A percentile compares a stretch with the other conserved stretches of the same genome.
phyloP scores from a whole-genome alignment of 2,113 vertebrate species.

The Sinocyclocheilus grahami region DNA sequence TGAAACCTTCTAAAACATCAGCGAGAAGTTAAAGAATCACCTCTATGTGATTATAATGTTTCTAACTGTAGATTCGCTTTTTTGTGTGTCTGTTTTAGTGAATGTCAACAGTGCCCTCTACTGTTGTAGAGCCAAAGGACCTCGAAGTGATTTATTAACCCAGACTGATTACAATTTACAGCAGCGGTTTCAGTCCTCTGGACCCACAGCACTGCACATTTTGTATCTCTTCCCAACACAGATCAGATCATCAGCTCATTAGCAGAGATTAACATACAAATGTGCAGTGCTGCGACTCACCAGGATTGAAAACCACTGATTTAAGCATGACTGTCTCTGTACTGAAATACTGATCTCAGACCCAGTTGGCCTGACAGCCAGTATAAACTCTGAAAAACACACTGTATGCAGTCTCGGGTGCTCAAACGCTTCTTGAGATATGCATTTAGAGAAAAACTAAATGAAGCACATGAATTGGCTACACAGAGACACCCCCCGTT shows the following conservation, averaged over 20 bases:
- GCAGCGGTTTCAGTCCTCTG: neutral
- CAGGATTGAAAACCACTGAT: too few relatives aligned
- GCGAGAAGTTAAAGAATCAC: neutral
- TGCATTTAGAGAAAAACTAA: too few relatives aligned
- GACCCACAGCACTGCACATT: too few relatives aligned
- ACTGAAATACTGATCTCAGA: too few relatives aligned
- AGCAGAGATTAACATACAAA: neutral
- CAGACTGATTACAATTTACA: neutral
- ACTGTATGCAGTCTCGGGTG: too few relatives aligned
- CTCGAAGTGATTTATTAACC: neutral
- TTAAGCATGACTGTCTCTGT: too few relatives aligned
- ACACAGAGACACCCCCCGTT: too few relatives aligned
- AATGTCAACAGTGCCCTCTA: slow-evolving; percentile 42
- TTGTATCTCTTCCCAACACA: neutral
- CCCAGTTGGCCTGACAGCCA: too few relatives aligned
- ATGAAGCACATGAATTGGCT: too few relatives aligned
- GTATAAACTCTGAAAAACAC: too few relatives aligned
- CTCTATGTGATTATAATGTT: neutral
- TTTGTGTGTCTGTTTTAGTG: neutral
- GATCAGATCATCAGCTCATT: neutral
- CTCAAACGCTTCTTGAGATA: too few relatives aligned
- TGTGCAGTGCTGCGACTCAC: too few relatives aligned
- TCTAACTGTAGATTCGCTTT: neutral
- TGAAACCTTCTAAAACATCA: neutral
- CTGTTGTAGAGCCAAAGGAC: neutral